A percentile compares a stretch with the other conserved stretches of the same genome.
phyloP scores from a whole-genome alignment of 2,888 invertebrate species.

The Cheilosia variabilis region DNA sequence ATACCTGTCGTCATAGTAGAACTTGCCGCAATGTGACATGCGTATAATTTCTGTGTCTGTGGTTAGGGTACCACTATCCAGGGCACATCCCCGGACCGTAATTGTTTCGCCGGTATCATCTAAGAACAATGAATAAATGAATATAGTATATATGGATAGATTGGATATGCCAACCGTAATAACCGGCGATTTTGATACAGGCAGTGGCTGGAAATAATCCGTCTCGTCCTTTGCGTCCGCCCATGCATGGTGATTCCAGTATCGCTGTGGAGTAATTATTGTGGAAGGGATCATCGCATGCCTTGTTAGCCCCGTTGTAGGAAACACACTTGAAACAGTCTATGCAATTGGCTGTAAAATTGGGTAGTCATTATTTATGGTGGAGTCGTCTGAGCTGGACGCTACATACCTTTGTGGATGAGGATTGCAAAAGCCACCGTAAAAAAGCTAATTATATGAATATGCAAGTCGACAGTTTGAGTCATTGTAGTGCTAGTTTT shows the following conservation, averaged over 20 bases:
- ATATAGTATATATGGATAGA: slow-evolving; percentile 73
- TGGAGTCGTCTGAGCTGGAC: slow-evolving; percentile 4
- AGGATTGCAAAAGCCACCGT: slow-evolving; percentile 75
- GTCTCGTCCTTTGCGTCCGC: slow-evolving; percentile 95
- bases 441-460: slow-evolving; percentile 76
- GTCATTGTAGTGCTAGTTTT: slow-evolving; percentile 71
- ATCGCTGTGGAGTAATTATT: slow-evolving; percentile 94
- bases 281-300: slow-evolving; percentile 98
- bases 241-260: slow-evolving; percentile 96
- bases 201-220: slow-evolving; percentile 98
- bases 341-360: slow-evolving; percentile 86
- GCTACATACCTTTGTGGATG: slow-evolving; percentile 74
- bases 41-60: slow-evolving; percentile 98
- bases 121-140: slow-evolving; percentile 80
- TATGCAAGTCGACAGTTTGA: slow-evolving; percentile 76
- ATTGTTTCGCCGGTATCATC: slow-evolving; percentile 92
- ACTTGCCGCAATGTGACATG: slow-evolving; percentile 98
- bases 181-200: slow-evolving; percentile 97
- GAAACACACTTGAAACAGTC: slow-evolving; percentile 99
- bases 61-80: slow-evolving; percentile 97
- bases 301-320: slow-evolving; percentile 91
- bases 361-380: slow-evolving; percentile 12
- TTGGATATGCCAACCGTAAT: slow-evolving; percentile 88
- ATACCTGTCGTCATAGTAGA: slow-evolving; percentile 93
- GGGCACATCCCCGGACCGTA: slow-evolving; percentile 95